phyloP scores from a whole-genome alignment of 2,113 vertebrate species.

The Malurus melanocephalus region DNA sequence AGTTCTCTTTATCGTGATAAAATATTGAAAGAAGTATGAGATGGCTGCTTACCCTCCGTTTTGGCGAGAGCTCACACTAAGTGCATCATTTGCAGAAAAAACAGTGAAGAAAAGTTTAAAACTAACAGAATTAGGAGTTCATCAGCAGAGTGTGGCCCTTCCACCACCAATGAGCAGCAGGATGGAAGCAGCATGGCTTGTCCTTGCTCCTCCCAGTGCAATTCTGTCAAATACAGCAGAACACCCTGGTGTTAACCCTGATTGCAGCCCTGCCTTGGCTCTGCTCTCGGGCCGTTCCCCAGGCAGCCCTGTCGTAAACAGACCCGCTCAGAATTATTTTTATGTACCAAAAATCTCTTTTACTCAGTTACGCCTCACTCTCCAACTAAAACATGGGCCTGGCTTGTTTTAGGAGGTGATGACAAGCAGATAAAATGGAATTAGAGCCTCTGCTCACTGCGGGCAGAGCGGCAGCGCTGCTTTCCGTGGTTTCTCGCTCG shows the following conservation, averaged over 20 bases:
- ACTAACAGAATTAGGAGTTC: neutral
- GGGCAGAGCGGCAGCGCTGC: neutral
- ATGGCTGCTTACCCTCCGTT: neutral
- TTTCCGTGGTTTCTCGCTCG: neutral
- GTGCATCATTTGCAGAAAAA: neutral
- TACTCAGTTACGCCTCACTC: neutral
- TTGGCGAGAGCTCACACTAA: neutral
- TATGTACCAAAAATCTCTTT: neutral
- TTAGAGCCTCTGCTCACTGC: neutral
- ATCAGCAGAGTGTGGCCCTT: neutral
- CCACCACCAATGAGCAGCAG: neutral
- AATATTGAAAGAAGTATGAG: neutral
- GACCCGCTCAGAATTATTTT: neutral
- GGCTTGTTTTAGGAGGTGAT: slow-evolving; percentile 49
- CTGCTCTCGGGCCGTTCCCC: neutral
- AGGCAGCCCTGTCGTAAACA: neutral
- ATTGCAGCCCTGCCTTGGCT: fast-evolving
- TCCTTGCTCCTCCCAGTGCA: neutral
- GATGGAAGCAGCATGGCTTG: neutral
- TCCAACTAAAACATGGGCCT: neutral
- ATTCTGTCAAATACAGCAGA: neutral
- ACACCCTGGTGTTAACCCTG: neutral
- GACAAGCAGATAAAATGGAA: slow-evolving; percentile 51
- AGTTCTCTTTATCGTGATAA: neutral
- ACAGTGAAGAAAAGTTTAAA: neutral